A percentile compares a stretch with the other conserved stretches of the same genome.
Conservation (phyloP, 2,797 vertebrate species). For the Characodon lateralis region DNA sequence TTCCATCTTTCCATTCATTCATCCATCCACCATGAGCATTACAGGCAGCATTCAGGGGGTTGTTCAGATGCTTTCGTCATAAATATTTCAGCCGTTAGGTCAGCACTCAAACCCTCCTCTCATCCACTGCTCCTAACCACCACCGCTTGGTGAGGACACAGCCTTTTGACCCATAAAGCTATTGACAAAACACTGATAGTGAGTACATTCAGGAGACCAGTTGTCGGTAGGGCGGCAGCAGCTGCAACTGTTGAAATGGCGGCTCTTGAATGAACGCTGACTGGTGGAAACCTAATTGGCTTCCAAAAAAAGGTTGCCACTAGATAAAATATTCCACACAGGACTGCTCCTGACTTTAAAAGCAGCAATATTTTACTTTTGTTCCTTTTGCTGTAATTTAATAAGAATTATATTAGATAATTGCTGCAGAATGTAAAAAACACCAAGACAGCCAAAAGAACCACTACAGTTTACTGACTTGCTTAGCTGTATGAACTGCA, state of each 20-base stretch:
- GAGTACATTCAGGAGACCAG: constrained; percentile 52
- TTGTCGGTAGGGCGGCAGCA: constrained; percentile 23
- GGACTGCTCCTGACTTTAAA: neutral
- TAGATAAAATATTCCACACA: constrained; percentile 12
- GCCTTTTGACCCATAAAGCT: constrained; percentile 73
- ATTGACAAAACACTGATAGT: constrained; percentile 71
- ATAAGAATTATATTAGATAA: constrained; percentile 44
- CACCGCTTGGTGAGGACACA: constrained; percentile 68
- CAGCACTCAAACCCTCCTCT: constrained; percentile 23
- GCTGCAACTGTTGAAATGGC: constrained; percentile 57
- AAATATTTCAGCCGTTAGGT: constrained; percentile 75
- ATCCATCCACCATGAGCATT: constrained; percentile 52
- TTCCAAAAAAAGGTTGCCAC: constrained; percentile 3
- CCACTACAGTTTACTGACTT: constrained; percentile 18
- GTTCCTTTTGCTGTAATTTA: constrained; percentile 33
- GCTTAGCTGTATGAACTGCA: constrained; percentile 13
- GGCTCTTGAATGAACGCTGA: constrained; percentile 24
- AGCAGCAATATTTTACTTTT: constrained; percentile 19
- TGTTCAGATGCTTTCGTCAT: constrained; percentile 59
- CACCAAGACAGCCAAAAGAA: constrained; percentile 19
- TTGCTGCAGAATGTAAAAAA: constrained; percentile 29
- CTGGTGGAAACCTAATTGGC: neutral
- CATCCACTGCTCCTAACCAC: constrained; percentile 45
- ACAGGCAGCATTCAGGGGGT: constrained; percentile 47
- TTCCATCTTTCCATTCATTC: constrained; percentile 53